phyloP scores from a whole-genome alignment of 2,113 vertebrate species.

The Chaenocephalus aceratus region DNA sequence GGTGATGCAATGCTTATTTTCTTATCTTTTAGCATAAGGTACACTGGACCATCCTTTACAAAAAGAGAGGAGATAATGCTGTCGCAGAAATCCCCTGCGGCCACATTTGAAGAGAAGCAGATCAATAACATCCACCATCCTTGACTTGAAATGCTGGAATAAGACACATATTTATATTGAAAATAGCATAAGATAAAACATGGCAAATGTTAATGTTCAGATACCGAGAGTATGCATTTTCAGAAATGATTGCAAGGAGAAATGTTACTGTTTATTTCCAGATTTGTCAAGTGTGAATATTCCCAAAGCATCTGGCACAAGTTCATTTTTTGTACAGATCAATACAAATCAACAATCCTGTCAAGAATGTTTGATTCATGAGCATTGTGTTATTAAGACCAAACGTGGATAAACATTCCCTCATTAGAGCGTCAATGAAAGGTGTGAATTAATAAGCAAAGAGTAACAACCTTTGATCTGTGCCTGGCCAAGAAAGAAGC shows the following conservation, averaged over 20 bases:
- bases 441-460: conserved; percentile 6
- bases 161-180: neutral
- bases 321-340: neutral
- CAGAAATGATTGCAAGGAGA: neutral
- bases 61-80: too few relatives aligned
- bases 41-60: too few relatives aligned
- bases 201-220: neutral
- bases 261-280: neutral
- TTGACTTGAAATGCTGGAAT: too few relatives aligned
- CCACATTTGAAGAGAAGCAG: too few relatives aligned
- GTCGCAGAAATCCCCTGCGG: too few relatives aligned
- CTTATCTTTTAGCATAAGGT: too few relatives aligned
- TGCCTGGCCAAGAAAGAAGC: conserved; percentile 17
- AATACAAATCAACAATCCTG: conserved; percentile 11
- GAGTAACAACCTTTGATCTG: conserved; percentile 7
- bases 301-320: conserved; percentile 15
- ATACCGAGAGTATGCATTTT: neutral
- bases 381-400: conserved; percentile 2
- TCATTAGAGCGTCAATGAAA: neutral
- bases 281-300: neutral
- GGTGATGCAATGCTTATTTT: too few relatives aligned
- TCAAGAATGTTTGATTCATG: conserved; percentile 1
- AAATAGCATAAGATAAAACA: neutral
- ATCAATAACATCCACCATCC: too few relatives aligned
- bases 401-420: neutral